A percentile compares a stretch with the other conserved stretches of the same genome.
Evolutionary conservation across 2,888 invertebrate species (phyloP).

Genomic region (Portevinia maculata): DNA sequence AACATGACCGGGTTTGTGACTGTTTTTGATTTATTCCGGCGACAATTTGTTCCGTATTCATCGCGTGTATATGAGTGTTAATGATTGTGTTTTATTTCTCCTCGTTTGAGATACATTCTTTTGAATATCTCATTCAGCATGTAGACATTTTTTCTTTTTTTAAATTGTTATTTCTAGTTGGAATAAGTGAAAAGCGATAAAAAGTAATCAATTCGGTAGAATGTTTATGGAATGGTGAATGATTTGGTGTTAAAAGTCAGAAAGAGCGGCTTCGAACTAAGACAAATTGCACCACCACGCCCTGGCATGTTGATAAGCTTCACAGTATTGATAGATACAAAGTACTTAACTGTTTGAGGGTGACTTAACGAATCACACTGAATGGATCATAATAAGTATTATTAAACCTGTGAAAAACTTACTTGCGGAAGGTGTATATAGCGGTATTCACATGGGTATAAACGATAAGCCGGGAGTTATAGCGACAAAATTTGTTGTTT

Average conservation of each 20-base stretch:
- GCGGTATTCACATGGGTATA: too few species aligned
- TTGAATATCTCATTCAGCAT: background rate
- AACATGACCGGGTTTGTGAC: background rate
- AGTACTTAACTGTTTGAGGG: constrained; percentile 32
- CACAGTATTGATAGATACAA: constrained; percentile 25
- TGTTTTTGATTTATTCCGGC: constrained; percentile 27
- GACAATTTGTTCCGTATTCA: constrained; percentile 22
- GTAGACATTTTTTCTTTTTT: background rate
- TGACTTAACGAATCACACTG: constrained; percentile 15
- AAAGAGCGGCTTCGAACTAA: constrained; percentile 13
- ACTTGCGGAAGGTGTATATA: too few species aligned
- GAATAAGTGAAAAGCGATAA: constrained; percentile 23
- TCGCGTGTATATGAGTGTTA: background rate
- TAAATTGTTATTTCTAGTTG: background rate
- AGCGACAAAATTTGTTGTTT: too few species aligned
- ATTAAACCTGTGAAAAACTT: background rate
- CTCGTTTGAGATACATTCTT: background rate
- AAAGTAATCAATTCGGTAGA: constrained; percentile 20
- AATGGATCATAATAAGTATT: constrained; percentile 29
- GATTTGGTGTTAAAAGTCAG: background rate
- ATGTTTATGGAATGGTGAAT: background rate
- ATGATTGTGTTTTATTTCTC: background rate
- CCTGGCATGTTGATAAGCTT: constrained; percentile 14
- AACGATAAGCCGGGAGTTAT: too few species aligned
- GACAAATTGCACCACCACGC: constrained; percentile 8